Conservation (phyloP, 2,888 invertebrate species). For the Rhimphoctona megacephalus region DNA sequence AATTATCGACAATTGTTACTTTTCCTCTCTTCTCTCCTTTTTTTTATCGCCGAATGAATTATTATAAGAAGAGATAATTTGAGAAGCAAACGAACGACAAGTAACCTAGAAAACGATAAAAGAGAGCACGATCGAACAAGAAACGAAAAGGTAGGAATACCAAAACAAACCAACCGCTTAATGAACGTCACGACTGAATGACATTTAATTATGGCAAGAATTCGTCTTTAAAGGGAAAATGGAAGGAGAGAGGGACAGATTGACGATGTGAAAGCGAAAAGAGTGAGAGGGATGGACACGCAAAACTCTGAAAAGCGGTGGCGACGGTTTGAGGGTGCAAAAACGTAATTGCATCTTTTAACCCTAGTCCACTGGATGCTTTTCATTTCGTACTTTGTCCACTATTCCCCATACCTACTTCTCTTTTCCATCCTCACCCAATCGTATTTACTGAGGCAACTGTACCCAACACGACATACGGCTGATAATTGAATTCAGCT, state of each 20-base stretch:
- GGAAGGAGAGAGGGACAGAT: conserved; percentile 19
- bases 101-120: conserved; percentile 19
- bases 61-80: neutral
- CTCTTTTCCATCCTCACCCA: conserved; percentile 17
- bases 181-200: conserved; percentile 80
- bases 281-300: conserved; percentile 31
- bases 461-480: conserved; percentile 45
- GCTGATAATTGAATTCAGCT: conserved; percentile 80
- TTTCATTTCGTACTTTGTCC: conserved; percentile 11
- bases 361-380: conserved; percentile 35
- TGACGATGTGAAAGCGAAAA: conserved; percentile 41
- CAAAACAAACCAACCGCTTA: conserved; percentile 74
- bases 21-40: neutral
- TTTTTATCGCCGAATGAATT: neutral
- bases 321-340: conserved; percentile 71
- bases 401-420: conserved; percentile 7
- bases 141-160: conserved; percentile 28
- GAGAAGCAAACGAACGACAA: conserved; percentile 2
- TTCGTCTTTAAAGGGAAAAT: conserved; percentile 75
- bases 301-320: conserved; percentile 53
- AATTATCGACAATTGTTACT: neutral
- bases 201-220: conserved; percentile 81
- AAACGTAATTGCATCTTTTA: conserved; percentile 81
- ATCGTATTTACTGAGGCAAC: conserved; percentile 37
- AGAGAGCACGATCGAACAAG: conserved; percentile 16